Evolutionary conservation across 2,888 invertebrate species (phyloP).

Genomic region (Pollenia griseotomentosa): DNA sequence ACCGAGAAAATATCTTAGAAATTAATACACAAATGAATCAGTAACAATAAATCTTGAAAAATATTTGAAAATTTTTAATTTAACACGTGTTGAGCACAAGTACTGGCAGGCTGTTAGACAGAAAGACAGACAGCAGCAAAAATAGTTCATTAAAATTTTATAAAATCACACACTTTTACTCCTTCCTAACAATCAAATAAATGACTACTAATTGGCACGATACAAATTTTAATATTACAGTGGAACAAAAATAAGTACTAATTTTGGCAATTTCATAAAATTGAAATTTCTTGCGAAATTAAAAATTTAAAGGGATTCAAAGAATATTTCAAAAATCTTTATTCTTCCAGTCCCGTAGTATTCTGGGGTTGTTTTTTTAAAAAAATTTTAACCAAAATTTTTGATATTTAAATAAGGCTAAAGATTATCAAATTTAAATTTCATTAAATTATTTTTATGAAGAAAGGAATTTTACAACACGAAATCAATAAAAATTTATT

Average conservation of each 20-base stretch:
- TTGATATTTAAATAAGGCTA: no score
- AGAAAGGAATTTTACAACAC: no score
- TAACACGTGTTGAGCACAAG: slow-evolving; percentile 42
- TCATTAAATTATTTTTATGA: no score
- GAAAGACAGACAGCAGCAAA: background rate
- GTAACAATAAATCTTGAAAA: slow-evolving; percentile 24
- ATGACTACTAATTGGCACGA: background rate
- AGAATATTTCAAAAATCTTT: no score
- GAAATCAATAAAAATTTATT: no score
- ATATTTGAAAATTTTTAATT: slow-evolving; percentile 1
- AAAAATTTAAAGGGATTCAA: no score
- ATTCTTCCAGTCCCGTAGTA: no score
- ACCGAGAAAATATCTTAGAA: slow-evolving; percentile 5
- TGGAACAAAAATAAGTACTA: background rate
- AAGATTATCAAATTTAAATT: no score
- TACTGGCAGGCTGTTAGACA: background rate
- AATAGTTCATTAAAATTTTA: slow-evolving; percentile 1
- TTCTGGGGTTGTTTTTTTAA: no score
- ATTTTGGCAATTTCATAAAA: no score
- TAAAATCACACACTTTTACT: background rate
- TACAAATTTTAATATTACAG: background rate
- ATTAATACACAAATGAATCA: slow-evolving; percentile 57
- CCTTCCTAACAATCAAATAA: slow-evolving; percentile 13
- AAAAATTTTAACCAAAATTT: no score
- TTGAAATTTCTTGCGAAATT: no score